Base-by-base conservation (phyloP, 2,888 invertebrate species). In the Nemotelus nigrinus region DNA sequence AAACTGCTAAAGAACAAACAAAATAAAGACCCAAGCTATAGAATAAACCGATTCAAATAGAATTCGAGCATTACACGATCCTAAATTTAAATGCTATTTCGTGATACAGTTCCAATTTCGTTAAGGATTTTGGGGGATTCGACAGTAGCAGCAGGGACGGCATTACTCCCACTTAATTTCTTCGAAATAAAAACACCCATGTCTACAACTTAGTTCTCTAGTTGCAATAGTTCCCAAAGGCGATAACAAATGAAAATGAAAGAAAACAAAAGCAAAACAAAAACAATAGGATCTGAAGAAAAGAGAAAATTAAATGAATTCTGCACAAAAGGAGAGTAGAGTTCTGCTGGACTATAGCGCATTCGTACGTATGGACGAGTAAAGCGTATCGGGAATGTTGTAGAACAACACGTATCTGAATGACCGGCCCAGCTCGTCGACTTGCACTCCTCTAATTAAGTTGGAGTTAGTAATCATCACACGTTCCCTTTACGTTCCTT, bases 401-500 rank as follows among this genome's bases (percentile, higher is more conserved):
- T 70, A 53, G 10, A 72, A 72, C 60, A 72, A 44, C 72, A 58
- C 57, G 58, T 70, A 10, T 41, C 53, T 10, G 43, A 53, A 70
- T 70, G 70, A 41, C 70, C 70, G 25, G 55, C 53, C 75, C 53
- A 47, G 63, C 75, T 75, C 53, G 76, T 67, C 58, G 65, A 55
- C 57, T 68, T 67, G 67, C 67, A 77, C 58, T 77, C 68, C n/a
- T 77, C 76, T 77, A 77, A 77, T 77, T 77, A 77, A 77, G 76
- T 77, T 77, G 76, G 57, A 77, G 68, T 77, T 77, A 77, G 76
- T 67, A 77, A 77, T 67, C 76, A 77, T 77, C 76, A 68, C 76
- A 77, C 76, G 76, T 77, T 67, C 68, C 58, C 47, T 48, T 77
- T 77, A 77, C 76, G 76, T 68, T 77, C 76, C 68, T 67, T 77